A percentile compares a stretch with the other conserved stretches of the same genome.
phyloP scores from a whole-genome alignment of 2,888 invertebrate genomes.

The Charanyca ferruginea region DNA sequence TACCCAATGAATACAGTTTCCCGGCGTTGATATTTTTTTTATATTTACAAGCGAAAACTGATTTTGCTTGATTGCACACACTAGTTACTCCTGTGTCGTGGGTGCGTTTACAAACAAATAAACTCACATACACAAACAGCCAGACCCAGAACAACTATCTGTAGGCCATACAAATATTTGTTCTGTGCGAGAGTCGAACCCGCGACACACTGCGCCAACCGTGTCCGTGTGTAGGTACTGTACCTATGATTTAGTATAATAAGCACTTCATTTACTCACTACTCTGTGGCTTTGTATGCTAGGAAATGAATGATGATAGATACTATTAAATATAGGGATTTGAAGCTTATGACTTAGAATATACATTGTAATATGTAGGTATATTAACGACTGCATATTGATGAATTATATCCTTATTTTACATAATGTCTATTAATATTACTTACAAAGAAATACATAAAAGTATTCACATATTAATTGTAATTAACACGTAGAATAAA shows the following conservation, averaged over 20 bases:
- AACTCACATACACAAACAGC: no score
- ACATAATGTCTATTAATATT: constrained; percentile 25
- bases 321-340: constrained; percentile 16
- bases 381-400: constrained; percentile 44
- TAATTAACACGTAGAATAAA: constrained; percentile 46
- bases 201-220: no score
- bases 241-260: constrained; percentile 4
- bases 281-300: constrained; percentile 31
- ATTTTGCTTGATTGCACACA: no score
- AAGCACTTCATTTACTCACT: constrained; percentile 22
- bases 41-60: background rate
- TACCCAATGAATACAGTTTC: no score
- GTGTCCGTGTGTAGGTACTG: no score
- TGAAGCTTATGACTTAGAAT: constrained; percentile 21
- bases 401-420: constrained; percentile 45
- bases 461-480: constrained; percentile 35
- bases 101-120: no score
- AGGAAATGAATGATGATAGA: constrained; percentile 22
- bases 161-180: no score
- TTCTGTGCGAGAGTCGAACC: no score
- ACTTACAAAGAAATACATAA: constrained; percentile 14
- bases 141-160: no score
- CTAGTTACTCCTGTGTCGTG: no score
- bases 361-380: constrained; percentile 43
- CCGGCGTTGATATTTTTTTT: no score